These are phyloP conservation scores for Autographa gamma DNA, from an alignment of 2,888 invertebrate species.

Conservation along the genomic window DNA sequence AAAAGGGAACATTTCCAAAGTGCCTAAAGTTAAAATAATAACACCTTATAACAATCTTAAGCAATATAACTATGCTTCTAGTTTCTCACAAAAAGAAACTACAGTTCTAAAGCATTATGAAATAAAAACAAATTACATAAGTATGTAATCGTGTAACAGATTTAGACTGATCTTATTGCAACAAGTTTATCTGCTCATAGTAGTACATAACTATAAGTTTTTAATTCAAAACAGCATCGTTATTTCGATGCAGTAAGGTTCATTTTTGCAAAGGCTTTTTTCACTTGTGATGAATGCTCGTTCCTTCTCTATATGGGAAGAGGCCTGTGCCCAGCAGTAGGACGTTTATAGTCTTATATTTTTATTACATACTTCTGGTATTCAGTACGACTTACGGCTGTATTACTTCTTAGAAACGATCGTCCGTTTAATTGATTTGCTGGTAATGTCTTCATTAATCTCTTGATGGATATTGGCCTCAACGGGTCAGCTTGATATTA, in stretches of 20 bases:
- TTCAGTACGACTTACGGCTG: constrained; percentile 26
- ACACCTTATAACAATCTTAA: too few species aligned
- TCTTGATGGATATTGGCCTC: constrained; percentile 38
- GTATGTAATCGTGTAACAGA: not conserved
- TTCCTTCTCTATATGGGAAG: too few species aligned
- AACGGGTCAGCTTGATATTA: constrained; percentile 18
- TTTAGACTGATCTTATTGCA: not conserved
- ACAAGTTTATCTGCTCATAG: not conserved
- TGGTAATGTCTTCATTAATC: constrained; percentile 45
- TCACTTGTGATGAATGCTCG: too few species aligned
- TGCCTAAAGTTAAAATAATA: too few species aligned
- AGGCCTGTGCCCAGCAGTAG: too few species aligned
- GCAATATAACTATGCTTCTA: too few species aligned
- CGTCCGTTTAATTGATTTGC: constrained; percentile 50
- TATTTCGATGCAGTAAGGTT: not conserved
- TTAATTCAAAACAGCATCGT: not conserved
- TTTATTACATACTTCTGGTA: not conserved
- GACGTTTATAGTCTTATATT: not conserved
- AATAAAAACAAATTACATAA: not conserved
- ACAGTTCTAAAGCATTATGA: too few species aligned
- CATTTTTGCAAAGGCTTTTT: not conserved
- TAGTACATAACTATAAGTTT: not conserved
- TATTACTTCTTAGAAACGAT: constrained; percentile 30
- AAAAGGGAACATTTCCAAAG: too few species aligned
- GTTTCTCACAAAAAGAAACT: too few species aligned